Base-by-base conservation (phyloP, 2,888 invertebrate species). In the Heliconius hortense region DNA sequence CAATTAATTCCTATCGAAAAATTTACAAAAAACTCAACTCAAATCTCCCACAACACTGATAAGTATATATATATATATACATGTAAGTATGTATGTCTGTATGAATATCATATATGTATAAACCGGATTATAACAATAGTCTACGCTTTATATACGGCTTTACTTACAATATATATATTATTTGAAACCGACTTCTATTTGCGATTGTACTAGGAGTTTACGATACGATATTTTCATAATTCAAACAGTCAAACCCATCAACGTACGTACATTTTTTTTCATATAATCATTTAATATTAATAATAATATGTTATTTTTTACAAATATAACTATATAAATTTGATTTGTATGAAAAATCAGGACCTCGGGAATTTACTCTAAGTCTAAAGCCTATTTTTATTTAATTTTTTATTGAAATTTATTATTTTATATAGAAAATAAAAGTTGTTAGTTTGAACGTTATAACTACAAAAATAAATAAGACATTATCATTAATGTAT, bases 191-290 rank as follows among this genome's bases (percentile, higher is more conserved):
- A 75, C 31, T 71, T 80, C 75, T 80, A 81, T 82, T 79, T 80
- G 85, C 85, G 84, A 84, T 84, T 86, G 83, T 83, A 84, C 83
- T 86, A 86, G 82, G 82, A 84, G 80, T 83, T 83, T 82, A 76
- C 63, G 56, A 56, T 70, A 64, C n/a, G 56, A n/a, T 56, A 8
- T 76, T 78, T 77, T 77, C 72, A 72, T 72, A 76, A 78, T 82
- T 78, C 81, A 80, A 67, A 82, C 81, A 84, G 81, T 82, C 81
- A 83, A 84, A 72, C 72, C 80, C 81, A 80, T 81, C 81, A 71
- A 60, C 71, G 26, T 21, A 26, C 60, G 43, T 71, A 71, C 60
- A 71, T 39, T n/a, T 56, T 48, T 71, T 71, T 39, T 71, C 59
- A 71, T 43, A 59, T 39, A 59, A 3, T 18, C 62, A 62, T 21